Conservation (phyloP, 37 sponge, comb jelly and placozoan species). For the Beroe forskalii region DNA sequence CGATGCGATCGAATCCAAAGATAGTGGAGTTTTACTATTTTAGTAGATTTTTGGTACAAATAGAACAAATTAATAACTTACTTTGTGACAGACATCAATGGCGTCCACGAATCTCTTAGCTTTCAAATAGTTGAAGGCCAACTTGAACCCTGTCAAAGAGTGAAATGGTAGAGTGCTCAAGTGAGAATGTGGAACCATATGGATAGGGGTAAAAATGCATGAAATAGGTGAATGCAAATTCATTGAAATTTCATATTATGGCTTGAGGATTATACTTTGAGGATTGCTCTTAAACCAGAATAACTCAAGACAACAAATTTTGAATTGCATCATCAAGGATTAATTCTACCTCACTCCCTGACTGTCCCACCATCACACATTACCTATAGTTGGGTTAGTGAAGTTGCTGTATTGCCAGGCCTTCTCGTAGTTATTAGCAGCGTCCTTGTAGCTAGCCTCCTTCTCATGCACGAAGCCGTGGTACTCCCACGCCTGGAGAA, state of each 20-base stretch:
- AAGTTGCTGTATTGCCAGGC: constrained; percentile 87
- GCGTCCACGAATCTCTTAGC: constrained; percentile 83
- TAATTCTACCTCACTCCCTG: no score
- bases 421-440: constrained; percentile 86
- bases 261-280: no score
- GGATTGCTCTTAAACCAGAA: no score
- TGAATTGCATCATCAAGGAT: no score
- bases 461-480: constrained; percentile 89
- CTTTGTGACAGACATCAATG: constrained; percentile 88
- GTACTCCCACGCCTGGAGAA: constrained; percentile 91
- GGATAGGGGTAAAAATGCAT: no score
- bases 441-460: constrained; percentile 84
- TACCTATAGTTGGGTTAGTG: constrained; percentile 82
- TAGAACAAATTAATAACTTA: no score
- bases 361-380: no score
- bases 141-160: constrained; percentile 77
- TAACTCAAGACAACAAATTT: no score
- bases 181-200: neutral
- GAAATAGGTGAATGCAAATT: no score
- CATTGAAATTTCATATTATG: no score
- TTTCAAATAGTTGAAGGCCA: constrained; percentile 95
- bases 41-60: no score
- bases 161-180: neutral
- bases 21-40: no score
- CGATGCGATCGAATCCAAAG: neutral